Percentiles rank a stretch among this genome's conserved stretches.
These are phyloP conservation scores for Caenorhabditis imperialis DNA, from an alignment of 2,888 invertebrate species.

Conservation along the genomic window DNA sequence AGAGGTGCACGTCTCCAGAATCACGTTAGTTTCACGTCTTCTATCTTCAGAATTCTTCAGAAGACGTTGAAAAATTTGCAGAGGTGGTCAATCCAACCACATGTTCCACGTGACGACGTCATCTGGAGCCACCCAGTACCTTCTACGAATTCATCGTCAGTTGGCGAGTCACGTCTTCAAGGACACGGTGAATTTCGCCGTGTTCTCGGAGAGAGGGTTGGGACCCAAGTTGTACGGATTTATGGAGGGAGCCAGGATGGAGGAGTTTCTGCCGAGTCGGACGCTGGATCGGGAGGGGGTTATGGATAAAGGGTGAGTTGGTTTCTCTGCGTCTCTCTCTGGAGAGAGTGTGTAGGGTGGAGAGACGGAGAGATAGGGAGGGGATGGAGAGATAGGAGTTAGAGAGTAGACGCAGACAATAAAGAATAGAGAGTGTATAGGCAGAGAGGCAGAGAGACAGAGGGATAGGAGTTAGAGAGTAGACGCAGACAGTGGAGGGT, in stretches of 20 bases:
- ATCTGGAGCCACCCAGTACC: constrained; percentile 8
- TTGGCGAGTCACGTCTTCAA: constrained; percentile 10
- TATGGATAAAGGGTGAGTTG: constrained; percentile 15
- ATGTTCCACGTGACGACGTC: constrained; percentile 40
- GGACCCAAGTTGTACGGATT: constrained; percentile 42
- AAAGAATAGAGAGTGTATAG: too few relatives aligned
- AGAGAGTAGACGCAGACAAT: too few relatives aligned
- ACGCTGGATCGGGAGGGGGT: constrained; percentile 9
- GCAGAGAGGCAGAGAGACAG: too few relatives aligned
- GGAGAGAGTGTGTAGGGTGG: too few relatives aligned
- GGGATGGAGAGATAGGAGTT: too few relatives aligned
- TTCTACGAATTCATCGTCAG: constrained; percentile 32
- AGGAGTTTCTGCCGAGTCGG: constrained; percentile 29
- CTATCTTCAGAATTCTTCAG: neutral
- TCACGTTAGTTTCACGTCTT: constrained; percentile 6
- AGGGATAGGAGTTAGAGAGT: too few relatives aligned
- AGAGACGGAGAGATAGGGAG: too few relatives aligned
- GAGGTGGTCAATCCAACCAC: constrained; percentile 38
- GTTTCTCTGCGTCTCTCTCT: neutral
- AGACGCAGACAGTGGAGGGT: too few relatives aligned
- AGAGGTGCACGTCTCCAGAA: constrained; percentile 10
- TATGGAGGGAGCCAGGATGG: constrained; percentile 32
- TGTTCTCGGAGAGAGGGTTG: constrained; percentile 37
- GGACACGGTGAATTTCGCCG: constrained; percentile 30
- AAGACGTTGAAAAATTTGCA: constrained; percentile 1